Evolutionary conservation across 2,113 vertebrate genomes (phyloP), one percentile per base, ranked within the genome.

Genomic region (Podocnemis expansa): DNA sequence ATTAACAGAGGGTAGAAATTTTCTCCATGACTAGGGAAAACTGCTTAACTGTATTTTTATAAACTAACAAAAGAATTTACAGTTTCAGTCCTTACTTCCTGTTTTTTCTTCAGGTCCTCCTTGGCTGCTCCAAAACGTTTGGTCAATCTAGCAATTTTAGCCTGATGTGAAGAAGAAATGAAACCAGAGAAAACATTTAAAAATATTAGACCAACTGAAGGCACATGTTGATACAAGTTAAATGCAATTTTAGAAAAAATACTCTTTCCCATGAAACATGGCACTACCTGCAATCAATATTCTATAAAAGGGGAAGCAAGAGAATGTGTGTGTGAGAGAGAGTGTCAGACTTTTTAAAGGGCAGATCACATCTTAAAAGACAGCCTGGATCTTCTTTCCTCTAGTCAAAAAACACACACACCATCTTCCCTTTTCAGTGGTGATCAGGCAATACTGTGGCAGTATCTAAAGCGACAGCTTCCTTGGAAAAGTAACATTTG

Each of bases 121-220:
- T 98, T 98, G 52, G 98, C 98, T 95, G 99, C 99, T 96, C 99
- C 99, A 97, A 99, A 99, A 45, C 99, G 99, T 97, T 99, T 99
- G n/a, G 99, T 98, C 92, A 99, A 97, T 92, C 99, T 98, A 6
- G 99, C 95, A 87, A 99, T 99, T 97, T 99, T 99, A 96, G 99
- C 98, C 99, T 99, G 91, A 90, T 92, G 2, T 54, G 49, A 84
- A 78, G 45, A 93, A 47, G 29, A 78, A 95, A 63, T 85, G 78
- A 70, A 81, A 92, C 27, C 14, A 25, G 38, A 89, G 80, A 41
- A 90, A 79, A 2, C 13, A 89, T 13, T 13, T 63, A 63, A 80
- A 27, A 83, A 75, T 47, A 82, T 82, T 10, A 89, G 19, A 82
- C 1, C 45, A 86, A 94, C 25, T 25, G 49, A 67, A 73, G 16